Evolutionary conservation across 2,888 invertebrate genomes (phyloP).

Genomic region (Platycheirus rosarum): DNA sequence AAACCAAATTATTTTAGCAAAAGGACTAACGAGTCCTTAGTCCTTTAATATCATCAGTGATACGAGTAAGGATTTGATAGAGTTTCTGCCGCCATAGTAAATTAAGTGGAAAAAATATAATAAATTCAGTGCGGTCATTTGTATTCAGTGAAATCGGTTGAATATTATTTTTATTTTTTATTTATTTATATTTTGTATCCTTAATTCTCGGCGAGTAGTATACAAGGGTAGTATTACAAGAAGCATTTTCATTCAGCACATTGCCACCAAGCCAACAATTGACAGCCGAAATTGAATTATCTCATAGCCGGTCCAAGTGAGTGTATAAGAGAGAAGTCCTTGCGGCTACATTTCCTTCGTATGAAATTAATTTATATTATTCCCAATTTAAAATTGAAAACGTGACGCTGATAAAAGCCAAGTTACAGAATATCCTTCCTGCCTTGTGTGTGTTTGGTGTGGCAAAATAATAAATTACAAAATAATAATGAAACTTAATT

Average conservation of each 20-base stretch:
- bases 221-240: constrained; percentile 36
- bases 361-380: constrained; percentile 58
- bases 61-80: no score
- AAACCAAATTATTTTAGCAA: no score
- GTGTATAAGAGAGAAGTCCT: constrained; percentile 44
- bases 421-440: constrained; percentile 24
- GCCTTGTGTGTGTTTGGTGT: constrained; percentile 30
- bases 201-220: constrained; percentile 38
- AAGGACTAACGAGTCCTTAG: no score
- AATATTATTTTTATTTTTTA: neutral
- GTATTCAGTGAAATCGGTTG: constrained; percentile 20
- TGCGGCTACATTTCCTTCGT: constrained; percentile 48
- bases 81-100: constrained; percentile 29
- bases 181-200: constrained; percentile 16
- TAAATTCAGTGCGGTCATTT: constrained; percentile 52
- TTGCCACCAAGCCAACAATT: constrained; percentile 63
- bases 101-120: constrained; percentile 51
- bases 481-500: constrained; percentile 50
- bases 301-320: constrained; percentile 18
- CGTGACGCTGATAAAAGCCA: constrained; percentile 55
- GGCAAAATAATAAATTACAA: constrained; percentile 37
- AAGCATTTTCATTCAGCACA: constrained; percentile 49
- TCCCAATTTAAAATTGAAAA: constrained; percentile 64
- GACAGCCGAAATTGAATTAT: constrained; percentile 72
- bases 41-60: no score